A percentile compares a stretch with the other conserved stretches of the same genome.
Evolutionary conservation across 2,113 vertebrate genomes (phyloP).

Genomic region (Physeter macrocephalus): DNA sequence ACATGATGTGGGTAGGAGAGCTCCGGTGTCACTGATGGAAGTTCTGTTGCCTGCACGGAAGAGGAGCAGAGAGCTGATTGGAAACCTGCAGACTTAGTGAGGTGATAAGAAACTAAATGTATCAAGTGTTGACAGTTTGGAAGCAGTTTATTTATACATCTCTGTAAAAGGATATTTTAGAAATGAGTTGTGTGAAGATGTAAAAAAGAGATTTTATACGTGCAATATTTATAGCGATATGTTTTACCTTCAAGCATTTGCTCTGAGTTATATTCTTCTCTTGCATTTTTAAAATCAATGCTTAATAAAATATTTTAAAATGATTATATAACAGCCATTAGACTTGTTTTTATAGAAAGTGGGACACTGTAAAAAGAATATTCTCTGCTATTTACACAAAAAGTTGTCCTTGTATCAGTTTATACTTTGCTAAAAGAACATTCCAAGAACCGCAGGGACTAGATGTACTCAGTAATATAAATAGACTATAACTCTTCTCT

Average conservation of each 20-base stretch:
- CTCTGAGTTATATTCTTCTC: constrained; percentile 63
- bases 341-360: constrained; percentile 32
- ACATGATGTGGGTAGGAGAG: neutral
- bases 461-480: neutral
- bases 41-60: accelerated
- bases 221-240: constrained; percentile 89
- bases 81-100: neutral
- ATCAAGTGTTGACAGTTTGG: constrained; percentile 44
- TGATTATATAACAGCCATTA: constrained; percentile 27
- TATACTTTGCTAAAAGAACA: neutral
- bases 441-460: neutral
- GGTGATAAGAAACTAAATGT: constrained; percentile 14
- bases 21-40: neutral
- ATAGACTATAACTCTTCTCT: neutral
- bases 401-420: neutral
- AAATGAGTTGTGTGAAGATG: constrained; percentile 70
- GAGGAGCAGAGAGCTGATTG: neutral
- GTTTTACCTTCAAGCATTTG: constrained; percentile 73
- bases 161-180: constrained; percentile 67
- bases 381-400: neutral
- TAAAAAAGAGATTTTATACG: constrained; percentile 82
- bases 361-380: neutral
- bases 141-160: constrained; percentile 77
- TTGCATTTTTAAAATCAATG: constrained; percentile 71
- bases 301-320: constrained; percentile 84